Conservation (phyloP, 2,888 invertebrate species). For the Leptopterna dolabrata region DNA sequence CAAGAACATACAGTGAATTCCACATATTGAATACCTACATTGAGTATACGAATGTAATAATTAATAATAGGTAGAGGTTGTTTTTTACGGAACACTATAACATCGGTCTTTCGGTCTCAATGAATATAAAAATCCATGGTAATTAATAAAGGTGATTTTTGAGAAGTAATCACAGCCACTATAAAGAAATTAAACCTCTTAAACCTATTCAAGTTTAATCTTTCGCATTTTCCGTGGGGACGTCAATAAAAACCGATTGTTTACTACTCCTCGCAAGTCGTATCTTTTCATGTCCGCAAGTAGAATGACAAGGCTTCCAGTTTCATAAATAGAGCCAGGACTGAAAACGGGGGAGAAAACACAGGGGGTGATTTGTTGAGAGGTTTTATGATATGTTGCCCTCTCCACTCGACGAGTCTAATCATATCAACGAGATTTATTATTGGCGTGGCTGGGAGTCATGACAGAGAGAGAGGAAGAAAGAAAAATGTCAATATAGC, state of each 20-base stretch:
- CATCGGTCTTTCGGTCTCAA: too few species aligned
- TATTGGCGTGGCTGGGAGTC: constrained; percentile 13
- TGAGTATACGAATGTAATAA: too few species aligned
- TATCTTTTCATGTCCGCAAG: neutral
- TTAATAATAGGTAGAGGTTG: too few species aligned
- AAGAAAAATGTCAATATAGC: neutral
- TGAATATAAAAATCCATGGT: too few species aligned
- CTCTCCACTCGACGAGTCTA: constrained; percentile 33
- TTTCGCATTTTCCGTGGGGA: neutral
- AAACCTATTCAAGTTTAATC: neutral
- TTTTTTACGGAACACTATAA: too few species aligned
- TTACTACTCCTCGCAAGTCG: neutral
- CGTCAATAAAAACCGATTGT: neutral
- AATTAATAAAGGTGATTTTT: too few species aligned
- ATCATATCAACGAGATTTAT: constrained; percentile 44
- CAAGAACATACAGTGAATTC: too few species aligned
- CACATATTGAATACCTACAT: too few species aligned
- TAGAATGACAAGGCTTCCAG: neutral
- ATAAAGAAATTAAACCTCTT: too few species aligned
- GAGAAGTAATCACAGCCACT: too few species aligned
- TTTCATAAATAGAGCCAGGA: neutral
- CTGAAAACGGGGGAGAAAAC: constrained; percentile 10
- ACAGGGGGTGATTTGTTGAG: constrained; percentile 35
- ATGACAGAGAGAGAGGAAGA: neutral
- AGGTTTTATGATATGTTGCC: constrained; percentile 41